phyloP scores from a whole-genome alignment of 2,113 vertebrate species.

The Peucedramus taeniatus region DNA sequence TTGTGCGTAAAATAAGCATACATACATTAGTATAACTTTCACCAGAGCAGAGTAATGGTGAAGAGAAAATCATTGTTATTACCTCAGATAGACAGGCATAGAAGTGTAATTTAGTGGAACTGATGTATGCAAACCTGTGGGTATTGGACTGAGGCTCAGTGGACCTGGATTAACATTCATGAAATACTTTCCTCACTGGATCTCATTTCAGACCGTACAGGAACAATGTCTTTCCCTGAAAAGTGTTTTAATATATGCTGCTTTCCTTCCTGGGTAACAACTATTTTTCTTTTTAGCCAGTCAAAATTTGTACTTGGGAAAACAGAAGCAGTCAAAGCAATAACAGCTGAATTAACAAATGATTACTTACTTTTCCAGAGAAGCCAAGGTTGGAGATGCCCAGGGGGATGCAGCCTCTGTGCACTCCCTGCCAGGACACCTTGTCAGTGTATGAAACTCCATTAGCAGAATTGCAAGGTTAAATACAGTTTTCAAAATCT shows the following conservation, averaged over 20 bases:
- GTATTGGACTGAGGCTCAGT: neutral
- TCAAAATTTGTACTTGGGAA: neutral
- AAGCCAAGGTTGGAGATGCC: neutral
- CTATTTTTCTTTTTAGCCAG: neutral
- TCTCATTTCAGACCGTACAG: neutral
- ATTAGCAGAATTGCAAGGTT: neutral
- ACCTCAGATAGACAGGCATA: neutral
- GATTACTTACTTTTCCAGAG: neutral
- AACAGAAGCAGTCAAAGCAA: neutral
- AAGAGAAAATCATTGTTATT: neutral
- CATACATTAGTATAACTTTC: neutral
- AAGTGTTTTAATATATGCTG: neutral
- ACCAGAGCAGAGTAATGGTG: neutral
- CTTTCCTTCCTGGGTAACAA: neutral
- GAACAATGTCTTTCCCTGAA: neutral
- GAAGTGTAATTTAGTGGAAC: neutral
- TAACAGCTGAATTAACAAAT: neutral
- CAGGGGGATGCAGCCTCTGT: neutral
- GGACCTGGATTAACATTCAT: neutral
- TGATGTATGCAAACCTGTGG: neutral
- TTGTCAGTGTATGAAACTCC: neutral
- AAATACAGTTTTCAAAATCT: neutral
- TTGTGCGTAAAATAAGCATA: neutral
- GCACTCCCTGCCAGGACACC: neutral
- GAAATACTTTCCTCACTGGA: neutral